A percentile compares a stretch with the other conserved stretches of the same genome.
Conservation (phyloP, 2,797 vertebrate genomes). For the Helicolenus hilgendorfi region DNA sequence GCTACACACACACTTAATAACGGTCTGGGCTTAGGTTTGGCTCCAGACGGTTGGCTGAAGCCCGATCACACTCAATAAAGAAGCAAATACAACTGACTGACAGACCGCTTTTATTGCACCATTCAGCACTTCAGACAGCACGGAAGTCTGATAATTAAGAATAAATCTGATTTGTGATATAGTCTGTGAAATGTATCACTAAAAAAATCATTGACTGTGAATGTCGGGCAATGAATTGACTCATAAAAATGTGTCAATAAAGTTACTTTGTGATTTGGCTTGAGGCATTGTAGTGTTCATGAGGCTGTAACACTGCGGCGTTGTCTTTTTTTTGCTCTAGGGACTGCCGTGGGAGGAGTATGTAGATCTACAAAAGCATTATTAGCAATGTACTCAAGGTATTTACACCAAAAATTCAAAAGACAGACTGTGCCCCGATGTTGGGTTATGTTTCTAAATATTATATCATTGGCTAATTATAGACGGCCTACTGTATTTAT, state of each 20-base stretch:
- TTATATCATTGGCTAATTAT: not conserved
- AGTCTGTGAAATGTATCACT: not conserved
- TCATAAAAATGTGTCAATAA: not conserved
- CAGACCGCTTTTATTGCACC: conserved; percentile 38
- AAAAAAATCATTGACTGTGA: not conserved
- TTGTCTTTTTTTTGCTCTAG: not conserved
- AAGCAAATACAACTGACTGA: conserved; percentile 46
- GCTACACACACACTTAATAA: conserved; percentile 73
- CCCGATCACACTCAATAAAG: conserved; percentile 71
- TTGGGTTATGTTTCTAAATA: not conserved
- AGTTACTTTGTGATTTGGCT: conserved; percentile 5
- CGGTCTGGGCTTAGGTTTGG: conserved; percentile 64
- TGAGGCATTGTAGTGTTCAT: not conserved
- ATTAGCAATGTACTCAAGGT: not conserved
- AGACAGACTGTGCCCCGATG: not conserved
- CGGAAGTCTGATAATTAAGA: not conserved
- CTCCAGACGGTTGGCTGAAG: conserved; percentile 59
- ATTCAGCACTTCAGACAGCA: conserved; percentile 2
- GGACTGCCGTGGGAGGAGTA: not conserved
- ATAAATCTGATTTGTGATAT: conserved; percentile 11
- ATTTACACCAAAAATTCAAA: not conserved
- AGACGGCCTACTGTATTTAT: not conserved
- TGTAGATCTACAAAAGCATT: not conserved
- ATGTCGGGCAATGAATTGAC: not conserved
- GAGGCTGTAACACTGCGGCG: not conserved